Evolutionary conservation across 2,888 invertebrate species (phyloP).

Genomic region (Crossocerus cetratus): DNA sequence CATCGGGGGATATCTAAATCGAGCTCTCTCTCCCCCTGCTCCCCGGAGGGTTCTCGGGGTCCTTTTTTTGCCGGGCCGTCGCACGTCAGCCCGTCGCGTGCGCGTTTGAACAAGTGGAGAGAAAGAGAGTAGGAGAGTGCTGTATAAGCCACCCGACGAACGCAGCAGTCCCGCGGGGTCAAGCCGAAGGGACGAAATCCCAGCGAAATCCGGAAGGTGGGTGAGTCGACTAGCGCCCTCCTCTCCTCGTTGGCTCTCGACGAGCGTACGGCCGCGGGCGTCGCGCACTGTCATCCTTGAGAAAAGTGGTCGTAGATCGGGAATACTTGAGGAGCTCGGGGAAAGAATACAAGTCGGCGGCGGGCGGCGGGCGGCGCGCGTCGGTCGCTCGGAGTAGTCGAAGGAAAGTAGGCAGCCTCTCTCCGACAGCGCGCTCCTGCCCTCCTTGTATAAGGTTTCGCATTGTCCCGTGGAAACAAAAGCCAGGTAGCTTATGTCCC

Average conservation of each 20-base stretch:
- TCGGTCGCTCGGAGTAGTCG: conserved; percentile 42
- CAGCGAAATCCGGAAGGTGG: conserved; percentile 17
- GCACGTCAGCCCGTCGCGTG: too few relatives aligned
- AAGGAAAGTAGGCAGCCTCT: conserved; percentile 49
- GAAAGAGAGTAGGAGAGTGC: neutral
- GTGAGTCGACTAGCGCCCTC: too few relatives aligned
- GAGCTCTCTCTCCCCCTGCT: too few relatives aligned
- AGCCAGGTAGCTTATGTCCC: conserved; percentile 68
- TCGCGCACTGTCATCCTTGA: conserved; percentile 31
- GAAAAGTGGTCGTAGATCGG: conserved; percentile 50
- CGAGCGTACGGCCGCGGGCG: conserved; percentile 34
- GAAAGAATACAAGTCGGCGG: conserved; percentile 51
- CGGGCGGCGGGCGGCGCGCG: conserved; percentile 7
- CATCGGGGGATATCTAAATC: too few relatives aligned
- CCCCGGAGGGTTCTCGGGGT: too few relatives aligned
- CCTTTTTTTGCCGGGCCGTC: too few relatives aligned
- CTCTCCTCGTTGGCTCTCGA: conserved; percentile 45
- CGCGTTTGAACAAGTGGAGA: neutral
- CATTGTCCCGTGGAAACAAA: conserved; percentile 71
- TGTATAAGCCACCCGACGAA: neutral
- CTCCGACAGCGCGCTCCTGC: conserved; percentile 25
- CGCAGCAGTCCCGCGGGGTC: neutral
- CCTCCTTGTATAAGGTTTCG: conserved; percentile 63
- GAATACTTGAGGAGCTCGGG: conserved; percentile 52
- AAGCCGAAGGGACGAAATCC: neutral